Conservation (phyloP, 2,797 vertebrate genomes). For the Smutsia temminckii region DNA sequence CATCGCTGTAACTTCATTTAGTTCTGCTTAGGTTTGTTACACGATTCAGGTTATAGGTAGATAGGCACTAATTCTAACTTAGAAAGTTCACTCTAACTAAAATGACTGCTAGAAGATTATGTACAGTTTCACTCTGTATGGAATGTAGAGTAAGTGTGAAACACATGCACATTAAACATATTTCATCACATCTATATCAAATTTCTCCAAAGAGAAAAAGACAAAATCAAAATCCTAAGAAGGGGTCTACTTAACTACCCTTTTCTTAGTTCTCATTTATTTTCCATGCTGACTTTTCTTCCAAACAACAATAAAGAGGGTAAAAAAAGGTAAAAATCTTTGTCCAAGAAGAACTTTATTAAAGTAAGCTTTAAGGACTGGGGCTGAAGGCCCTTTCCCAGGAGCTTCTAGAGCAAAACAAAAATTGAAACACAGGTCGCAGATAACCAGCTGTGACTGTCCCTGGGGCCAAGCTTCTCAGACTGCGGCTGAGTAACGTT, state of each 20-base stretch:
- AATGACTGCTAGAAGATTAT: neutral
- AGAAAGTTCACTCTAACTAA: conserved; percentile 32
- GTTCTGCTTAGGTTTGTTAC: neutral
- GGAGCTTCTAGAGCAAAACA: conserved; percentile 30
- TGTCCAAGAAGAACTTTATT: conserved; percentile 20
- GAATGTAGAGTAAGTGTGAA: neutral
- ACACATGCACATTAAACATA: neutral
- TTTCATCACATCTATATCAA: neutral
- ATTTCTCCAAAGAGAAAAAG: conserved; percentile 16
- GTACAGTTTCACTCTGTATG: neutral
- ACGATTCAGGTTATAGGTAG: neutral
- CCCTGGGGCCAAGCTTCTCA: neutral
- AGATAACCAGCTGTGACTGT: neutral
- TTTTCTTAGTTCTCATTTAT: conserved; percentile 24
- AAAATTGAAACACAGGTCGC: conserved; percentile 30
- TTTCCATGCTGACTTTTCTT: conserved; percentile 35
- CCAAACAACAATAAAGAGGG: neutral
- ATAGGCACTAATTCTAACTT: neutral
- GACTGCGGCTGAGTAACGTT: neutral
- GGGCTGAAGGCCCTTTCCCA: neutral
- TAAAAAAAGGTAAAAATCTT: neutral
- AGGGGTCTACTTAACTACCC: neutral
- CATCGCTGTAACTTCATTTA: neutral
- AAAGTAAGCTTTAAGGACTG: neutral
- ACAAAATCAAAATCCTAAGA: neutral